Conservation (phyloP, 1,140 invertebrate genomes). For the Brachionus plicatilis region DNA sequence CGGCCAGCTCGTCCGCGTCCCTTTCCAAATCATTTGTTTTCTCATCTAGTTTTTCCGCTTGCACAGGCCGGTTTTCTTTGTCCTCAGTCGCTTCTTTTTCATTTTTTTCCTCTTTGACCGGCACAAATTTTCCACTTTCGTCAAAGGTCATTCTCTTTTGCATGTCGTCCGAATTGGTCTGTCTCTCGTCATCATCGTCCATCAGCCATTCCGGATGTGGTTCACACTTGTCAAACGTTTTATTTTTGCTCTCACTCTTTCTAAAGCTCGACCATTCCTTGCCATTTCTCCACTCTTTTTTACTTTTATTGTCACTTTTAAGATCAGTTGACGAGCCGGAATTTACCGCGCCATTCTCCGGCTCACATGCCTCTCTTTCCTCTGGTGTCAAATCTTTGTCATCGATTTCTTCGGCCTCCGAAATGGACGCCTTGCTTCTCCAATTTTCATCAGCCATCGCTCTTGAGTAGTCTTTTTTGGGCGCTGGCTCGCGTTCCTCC, state of each 20-base stretch:
- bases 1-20: not conserved
- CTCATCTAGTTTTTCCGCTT: not conserved
- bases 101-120: not conserved
- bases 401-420: not conserved
- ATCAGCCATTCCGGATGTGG: slow-evolving; percentile 27
- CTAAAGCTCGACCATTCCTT: slow-evolving; percentile 1
- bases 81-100: not conserved
- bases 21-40: not conserved
- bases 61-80: not conserved
- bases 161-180: not conserved
- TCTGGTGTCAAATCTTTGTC: not conserved
- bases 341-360: not conserved
- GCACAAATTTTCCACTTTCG: slow-evolving; percentile 24
- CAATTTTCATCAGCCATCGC: slow-evolving; percentile 30
- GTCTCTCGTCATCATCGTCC: slow-evolving; percentile 13
- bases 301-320: not conserved
- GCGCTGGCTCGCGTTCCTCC: not conserved
- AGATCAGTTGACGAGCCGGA: not conserved
- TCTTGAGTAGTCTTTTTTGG: not conserved
- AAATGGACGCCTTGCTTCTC: slow-evolving; percentile 4
- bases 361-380: not conserved
- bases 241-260: not conserved
- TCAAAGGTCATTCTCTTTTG: slow-evolving; percentile 33
- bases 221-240: not conserved
- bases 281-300: slow-evolving; percentile 12